Percentiles rank a stretch among this genome's conserved stretches.
Conservation (phyloP, 1,140 invertebrate species). For the Agraylea sexmaculata region DNA sequence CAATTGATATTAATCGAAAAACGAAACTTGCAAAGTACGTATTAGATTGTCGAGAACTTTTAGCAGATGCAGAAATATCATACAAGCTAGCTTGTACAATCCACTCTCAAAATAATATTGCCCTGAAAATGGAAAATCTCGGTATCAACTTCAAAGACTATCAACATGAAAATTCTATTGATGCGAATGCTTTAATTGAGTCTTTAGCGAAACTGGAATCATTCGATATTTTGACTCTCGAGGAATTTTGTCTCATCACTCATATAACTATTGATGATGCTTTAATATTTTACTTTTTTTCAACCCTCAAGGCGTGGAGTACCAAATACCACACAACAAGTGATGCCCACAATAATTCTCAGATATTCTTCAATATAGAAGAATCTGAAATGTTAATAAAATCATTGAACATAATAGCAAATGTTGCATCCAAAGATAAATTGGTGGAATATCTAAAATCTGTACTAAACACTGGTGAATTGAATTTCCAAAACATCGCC, state of each 20-base stretch:
- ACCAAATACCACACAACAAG: slow-evolving; percentile 30
- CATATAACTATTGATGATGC: slow-evolving; percentile 32
- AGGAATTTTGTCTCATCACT: slow-evolving; percentile 31
- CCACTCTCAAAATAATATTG: slow-evolving; percentile 17
- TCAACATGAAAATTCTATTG: slow-evolving; percentile 12
- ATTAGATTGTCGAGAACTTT: slow-evolving; percentile 17
- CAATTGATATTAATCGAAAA: slow-evolving; percentile 8
- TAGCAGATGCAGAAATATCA: slow-evolving; percentile 13
- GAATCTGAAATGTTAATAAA: slow-evolving; percentile 25
- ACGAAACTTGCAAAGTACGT: slow-evolving; percentile 17
- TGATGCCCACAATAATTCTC: slow-evolving; percentile 27
- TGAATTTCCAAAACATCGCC: slow-evolving; percentile 29
- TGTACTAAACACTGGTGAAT: slow-evolving; percentile 38
- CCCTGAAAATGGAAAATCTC: slow-evolving; percentile 17
- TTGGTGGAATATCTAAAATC: slow-evolving; percentile 32
- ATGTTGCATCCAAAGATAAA: slow-evolving; percentile 31
- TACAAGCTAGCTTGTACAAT: slow-evolving; percentile 16
- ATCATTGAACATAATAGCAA: slow-evolving; percentile 32
- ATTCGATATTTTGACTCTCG: slow-evolving; percentile 13
- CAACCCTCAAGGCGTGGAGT: slow-evolving; percentile 33
- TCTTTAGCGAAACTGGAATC: slow-evolving; percentile 14
- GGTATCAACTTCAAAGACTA: slow-evolving; percentile 17
- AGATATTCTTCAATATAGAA: slow-evolving; percentile 24
- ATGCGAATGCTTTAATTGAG: slow-evolving; percentile 12
- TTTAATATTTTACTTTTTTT: slow-evolving; percentile 34